These are phyloP conservation scores for Diorhabda sublineata DNA, from an alignment of 1,140 invertebrate genomes.

Conservation along the genomic window DNA sequence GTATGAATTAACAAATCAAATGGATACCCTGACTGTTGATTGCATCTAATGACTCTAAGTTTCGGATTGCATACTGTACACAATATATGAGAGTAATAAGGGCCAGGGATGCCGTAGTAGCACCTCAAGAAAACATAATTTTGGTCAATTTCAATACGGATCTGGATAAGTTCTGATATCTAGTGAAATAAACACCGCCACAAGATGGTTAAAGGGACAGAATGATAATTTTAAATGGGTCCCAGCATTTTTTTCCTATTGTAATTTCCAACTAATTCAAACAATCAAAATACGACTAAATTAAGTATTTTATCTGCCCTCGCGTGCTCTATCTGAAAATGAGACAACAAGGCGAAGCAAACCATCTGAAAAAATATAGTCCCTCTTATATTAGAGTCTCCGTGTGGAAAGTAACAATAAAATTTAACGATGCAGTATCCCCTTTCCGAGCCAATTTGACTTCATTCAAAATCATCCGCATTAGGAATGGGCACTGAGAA, in stretches of 20 bases:
- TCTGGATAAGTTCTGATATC: too few species aligned
- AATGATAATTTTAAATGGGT: neutral
- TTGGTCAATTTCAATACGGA: too few species aligned
- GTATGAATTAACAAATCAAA: too few species aligned
- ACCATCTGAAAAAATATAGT: neutral
- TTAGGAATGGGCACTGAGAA: constrained; percentile 26
- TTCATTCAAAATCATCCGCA: constrained; percentile 34
- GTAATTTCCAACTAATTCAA: neutral
- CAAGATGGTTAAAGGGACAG: too few species aligned
- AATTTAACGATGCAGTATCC: constrained; percentile 28
- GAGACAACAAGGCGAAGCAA: neutral
- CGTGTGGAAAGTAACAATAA: constrained; percentile 25
- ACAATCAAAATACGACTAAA: too few species aligned
- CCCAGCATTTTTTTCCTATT: neutral
- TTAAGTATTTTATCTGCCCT: neutral
- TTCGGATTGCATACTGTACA: too few species aligned
- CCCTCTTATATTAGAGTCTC: constrained; percentile 21
- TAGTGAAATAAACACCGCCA: too few species aligned
- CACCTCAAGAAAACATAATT: too few species aligned
- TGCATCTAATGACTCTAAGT: too few species aligned
- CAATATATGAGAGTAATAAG: too few species aligned
- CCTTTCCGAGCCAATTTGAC: constrained; percentile 33
- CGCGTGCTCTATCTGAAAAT: neutral
- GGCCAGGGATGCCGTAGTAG: too few species aligned
- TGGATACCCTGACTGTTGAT: too few species aligned